These are phyloP conservation scores for Carassius gibelio DNA, from an alignment of 2,113 vertebrate species.

Conservation along the genomic window DNA sequence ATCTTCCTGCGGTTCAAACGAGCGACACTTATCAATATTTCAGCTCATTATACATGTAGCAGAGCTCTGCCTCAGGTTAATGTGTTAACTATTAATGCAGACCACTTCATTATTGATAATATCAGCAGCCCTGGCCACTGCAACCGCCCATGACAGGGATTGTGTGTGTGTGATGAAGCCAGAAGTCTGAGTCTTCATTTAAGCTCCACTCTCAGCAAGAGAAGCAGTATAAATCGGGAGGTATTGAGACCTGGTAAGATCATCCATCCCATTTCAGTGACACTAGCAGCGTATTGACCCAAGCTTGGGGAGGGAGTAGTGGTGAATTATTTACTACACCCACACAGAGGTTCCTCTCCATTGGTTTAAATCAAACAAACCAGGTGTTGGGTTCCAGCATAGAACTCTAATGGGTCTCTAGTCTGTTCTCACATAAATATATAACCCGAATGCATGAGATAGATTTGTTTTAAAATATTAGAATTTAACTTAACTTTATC, in stretches of 20 bases:
- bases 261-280: constrained; percentile 60
- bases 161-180: constrained; percentile 40
- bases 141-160: constrained; percentile 61
- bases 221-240: constrained; percentile 60
- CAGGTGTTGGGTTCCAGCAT: constrained; percentile 55
- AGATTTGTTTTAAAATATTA: background rate
- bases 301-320: constrained; percentile 62
- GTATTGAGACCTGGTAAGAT: constrained; percentile 61
- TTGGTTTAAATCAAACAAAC: constrained; percentile 58
- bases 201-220: constrained; percentile 51
- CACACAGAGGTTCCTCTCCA: constrained; percentile 50
- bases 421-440: background rate
- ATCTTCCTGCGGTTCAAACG: constrained; percentile 51
- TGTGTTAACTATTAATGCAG: constrained; percentile 74
- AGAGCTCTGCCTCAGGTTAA: constrained; percentile 61
- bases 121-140: constrained; percentile 64
- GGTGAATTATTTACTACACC: constrained; percentile 68
- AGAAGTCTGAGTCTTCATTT: constrained; percentile 40
- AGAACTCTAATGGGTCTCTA: constrained; percentile 25
- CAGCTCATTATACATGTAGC: constrained; percentile 70
- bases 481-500: background rate
- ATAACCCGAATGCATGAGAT: background rate
- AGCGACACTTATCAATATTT: constrained; percentile 73
- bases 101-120: constrained; percentile 71
- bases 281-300: constrained; percentile 57